Conservation (phyloP, 1,140 invertebrate species). For the Drosophila guanche region DNA sequence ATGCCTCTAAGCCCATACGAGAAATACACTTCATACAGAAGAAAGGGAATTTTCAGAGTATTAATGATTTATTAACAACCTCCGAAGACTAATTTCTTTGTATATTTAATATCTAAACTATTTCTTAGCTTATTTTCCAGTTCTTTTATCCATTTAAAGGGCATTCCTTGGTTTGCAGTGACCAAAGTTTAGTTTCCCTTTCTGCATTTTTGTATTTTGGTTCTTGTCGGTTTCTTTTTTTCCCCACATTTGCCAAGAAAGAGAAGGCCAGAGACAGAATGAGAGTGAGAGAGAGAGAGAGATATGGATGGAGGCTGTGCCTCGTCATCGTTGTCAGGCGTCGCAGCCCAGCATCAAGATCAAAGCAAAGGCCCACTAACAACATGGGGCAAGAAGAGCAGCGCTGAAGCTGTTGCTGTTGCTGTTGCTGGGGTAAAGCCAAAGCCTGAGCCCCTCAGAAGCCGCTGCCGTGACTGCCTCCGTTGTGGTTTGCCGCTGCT, state of each 20-base stretch:
- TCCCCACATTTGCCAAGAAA: conserved; percentile 64
- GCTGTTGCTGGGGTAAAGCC: conserved; percentile 16
- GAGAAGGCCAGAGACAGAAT: conserved; percentile 26
- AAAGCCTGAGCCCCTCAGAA: conserved; percentile 31
- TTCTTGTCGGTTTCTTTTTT: conserved; percentile 36
- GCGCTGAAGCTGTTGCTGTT: conserved; percentile 18
- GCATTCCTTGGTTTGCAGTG: neutral
- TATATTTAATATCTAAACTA: neutral
- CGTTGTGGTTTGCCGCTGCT: conserved; percentile 61
- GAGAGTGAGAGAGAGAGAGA: conserved; percentile 2
- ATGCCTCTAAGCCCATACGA: too few species aligned
- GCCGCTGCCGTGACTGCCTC: conserved; percentile 69
- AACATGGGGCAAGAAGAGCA: conserved; percentile 56
- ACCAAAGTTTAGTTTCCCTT: conserved; percentile 23
- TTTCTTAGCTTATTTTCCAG: neutral
- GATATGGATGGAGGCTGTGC: conserved; percentile 36
- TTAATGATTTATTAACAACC: too few species aligned
- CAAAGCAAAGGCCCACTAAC: conserved; percentile 79
- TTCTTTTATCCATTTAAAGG: too few species aligned
- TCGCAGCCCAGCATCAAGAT: conserved; percentile 76
- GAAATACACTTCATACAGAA: too few species aligned
- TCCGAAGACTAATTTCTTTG: neutral
- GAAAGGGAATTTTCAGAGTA: too few species aligned
- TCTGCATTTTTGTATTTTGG: conserved; percentile 40
- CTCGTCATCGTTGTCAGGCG: conserved; percentile 79